Conservation (phyloP, 2,797 vertebrate genomes). For the Artibeus lituratus region DNA sequence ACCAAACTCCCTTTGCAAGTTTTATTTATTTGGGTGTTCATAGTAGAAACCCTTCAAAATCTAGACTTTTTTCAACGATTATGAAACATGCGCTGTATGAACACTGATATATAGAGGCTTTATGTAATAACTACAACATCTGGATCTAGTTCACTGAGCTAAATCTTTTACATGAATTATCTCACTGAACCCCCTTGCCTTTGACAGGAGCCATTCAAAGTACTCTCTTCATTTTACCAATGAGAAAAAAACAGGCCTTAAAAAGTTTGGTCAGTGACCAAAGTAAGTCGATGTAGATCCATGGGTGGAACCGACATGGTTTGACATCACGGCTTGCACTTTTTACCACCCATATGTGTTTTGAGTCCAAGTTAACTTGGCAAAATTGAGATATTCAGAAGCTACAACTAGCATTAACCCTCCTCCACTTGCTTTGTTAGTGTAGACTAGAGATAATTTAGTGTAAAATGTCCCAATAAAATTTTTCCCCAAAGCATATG, state of each 20-base stretch:
- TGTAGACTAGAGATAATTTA: constrained; percentile 51
- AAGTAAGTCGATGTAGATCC: background rate
- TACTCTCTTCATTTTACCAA: background rate
- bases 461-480: constrained; percentile 57
- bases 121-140: background rate
- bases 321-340: background rate
- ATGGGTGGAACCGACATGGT: background rate
- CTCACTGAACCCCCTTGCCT: background rate
- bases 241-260: background rate
- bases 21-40: background rate
- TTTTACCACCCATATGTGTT: background rate
- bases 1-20: background rate
- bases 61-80: background rate
- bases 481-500: constrained; percentile 54
- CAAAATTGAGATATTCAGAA: background rate
- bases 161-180: background rate
- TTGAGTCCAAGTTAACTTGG: background rate
- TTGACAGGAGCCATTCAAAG: background rate
- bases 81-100: background rate
- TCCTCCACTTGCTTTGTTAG: constrained; percentile 9
- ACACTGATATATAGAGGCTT: background rate
- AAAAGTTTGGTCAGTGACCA: background rate
- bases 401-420: background rate
- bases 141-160: background rate
- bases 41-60: background rate